Percentiles rank a stretch among this genome's conserved stretches.
phyloP scores from a whole-genome alignment of 2,113 vertebrate species.

The Regulus satrapa region DNA sequence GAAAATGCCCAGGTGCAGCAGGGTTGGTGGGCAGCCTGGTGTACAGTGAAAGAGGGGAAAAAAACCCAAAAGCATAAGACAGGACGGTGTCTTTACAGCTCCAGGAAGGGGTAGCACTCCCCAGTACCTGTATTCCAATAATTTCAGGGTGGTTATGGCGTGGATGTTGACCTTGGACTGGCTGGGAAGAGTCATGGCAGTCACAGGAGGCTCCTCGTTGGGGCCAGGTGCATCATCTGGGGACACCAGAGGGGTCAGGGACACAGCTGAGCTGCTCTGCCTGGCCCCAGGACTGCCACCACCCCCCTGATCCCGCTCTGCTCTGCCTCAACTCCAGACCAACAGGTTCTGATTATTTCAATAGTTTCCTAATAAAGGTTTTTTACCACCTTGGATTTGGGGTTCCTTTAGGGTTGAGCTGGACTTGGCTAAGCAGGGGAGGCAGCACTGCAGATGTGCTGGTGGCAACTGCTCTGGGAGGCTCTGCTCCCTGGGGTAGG shows the following conservation, averaged over 20 bases:
- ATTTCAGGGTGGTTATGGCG: slow-evolving; percentile 79
- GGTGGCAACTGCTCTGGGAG: not conserved
- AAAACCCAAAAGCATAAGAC: rapidly evolving
- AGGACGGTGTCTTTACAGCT: not conserved
- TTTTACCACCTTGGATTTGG: no score
- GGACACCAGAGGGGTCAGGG: not conserved
- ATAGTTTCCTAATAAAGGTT: no score
- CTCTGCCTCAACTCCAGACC: not conserved
- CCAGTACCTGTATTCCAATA: slow-evolving; percentile 83
- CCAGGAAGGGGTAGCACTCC: not conserved
- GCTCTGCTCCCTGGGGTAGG: not conserved
- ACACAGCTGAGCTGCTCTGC: not conserved
- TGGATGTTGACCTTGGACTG: slow-evolving; percentile 82
- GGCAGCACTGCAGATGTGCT: not conserved
- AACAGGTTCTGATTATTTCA: rapidly evolving
- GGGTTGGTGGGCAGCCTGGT: not conserved
- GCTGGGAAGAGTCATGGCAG: slow-evolving; percentile 92
- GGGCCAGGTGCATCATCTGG: slow-evolving; percentile 71
- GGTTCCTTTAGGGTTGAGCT: not conserved
- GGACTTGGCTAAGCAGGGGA: not conserved
- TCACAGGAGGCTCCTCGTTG: slow-evolving; percentile 48
- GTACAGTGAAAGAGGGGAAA: rapidly evolving
- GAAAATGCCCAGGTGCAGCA: not conserved
- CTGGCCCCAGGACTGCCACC: not conserved
- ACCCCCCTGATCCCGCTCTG: not conserved